Percentiles rank a stretch among this genome's conserved stretches.
These are phyloP conservation scores for Kuschelorhynchus macadamiae DNA, from an alignment of 2,888 invertebrate species.

Conservation along the genomic window DNA sequence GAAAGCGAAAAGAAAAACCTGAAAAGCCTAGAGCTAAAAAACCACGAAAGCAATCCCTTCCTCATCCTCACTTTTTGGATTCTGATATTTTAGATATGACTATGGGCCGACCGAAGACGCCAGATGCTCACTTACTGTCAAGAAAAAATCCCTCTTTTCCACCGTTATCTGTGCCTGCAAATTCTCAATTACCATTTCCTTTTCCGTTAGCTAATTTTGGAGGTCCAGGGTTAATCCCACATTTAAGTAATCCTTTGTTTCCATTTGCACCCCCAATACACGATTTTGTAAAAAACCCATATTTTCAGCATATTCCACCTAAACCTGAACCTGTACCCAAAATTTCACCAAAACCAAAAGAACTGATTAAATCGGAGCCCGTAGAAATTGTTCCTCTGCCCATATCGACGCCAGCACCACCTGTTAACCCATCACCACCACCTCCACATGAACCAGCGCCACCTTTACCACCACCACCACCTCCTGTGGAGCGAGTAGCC, in stretches of 20 bases:
- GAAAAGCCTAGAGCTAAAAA: constrained; percentile 62
- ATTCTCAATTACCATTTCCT: constrained; percentile 69
- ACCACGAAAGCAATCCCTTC: constrained; percentile 55
- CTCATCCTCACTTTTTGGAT: constrained; percentile 52
- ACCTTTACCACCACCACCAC: no score
- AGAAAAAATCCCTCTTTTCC: constrained; percentile 48
- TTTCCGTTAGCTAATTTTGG: constrained; percentile 70
- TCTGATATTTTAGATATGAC: constrained; percentile 59
- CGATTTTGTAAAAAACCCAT: constrained; percentile 74
- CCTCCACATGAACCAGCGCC: constrained; percentile 14
- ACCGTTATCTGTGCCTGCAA: constrained; percentile 51
- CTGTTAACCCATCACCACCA: constrained; percentile 35
- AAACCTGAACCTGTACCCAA: constrained; percentile 64
- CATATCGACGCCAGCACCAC: constrained; percentile 23
- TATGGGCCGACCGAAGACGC: constrained; percentile 66
- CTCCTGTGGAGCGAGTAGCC: background rate
- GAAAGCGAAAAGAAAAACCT: constrained; percentile 70
- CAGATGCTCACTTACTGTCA: constrained; percentile 58
- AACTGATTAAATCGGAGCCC: constrained; percentile 47
- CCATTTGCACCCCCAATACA: constrained; percentile 67
- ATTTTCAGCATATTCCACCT: constrained; percentile 74
- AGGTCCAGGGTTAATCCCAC: constrained; percentile 61
- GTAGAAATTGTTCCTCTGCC: constrained; percentile 47
- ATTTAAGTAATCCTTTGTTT: constrained; percentile 60
- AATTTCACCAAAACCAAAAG: constrained; percentile 53